Evolutionary conservation across 2,113 vertebrate species (phyloP).

Genomic region (Macroglossus sobrinus): DNA sequence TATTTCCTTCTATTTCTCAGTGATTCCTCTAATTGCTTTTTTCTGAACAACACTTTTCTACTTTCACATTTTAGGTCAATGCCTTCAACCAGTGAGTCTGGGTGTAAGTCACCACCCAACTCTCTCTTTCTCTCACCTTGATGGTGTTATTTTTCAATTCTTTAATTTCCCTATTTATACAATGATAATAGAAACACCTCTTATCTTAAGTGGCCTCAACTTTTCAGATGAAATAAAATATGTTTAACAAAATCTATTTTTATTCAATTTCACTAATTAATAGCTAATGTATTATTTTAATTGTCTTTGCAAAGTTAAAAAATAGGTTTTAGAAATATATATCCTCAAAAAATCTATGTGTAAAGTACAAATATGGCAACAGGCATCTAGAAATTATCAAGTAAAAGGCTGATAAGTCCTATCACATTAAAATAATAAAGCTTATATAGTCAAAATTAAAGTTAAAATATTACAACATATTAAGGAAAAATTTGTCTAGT

Average conservation of each 20-base stretch:
- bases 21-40: background rate
- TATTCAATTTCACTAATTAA: background rate
- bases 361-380: background rate
- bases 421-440: background rate
- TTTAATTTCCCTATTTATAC: background rate
- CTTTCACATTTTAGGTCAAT: background rate
- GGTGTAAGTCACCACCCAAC: background rate
- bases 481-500: background rate
- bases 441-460: background rate
- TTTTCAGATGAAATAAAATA: background rate
- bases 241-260: background rate
- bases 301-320: background rate
- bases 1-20: background rate
- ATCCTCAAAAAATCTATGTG: background rate
- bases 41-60: background rate
- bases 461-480: background rate
- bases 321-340: background rate
- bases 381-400: constrained; percentile 13
- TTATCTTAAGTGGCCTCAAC: background rate
- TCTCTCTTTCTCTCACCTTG: background rate
- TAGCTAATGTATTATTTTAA: background rate
- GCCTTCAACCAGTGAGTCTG: background rate
- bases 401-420: background rate
- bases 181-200: background rate
- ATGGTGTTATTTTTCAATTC: background rate